Evolutionary conservation across 2,113 vertebrate species (phyloP), one percentile per base, ranked within the genome.

Genomic region (Laticauda colubrina): DNA sequence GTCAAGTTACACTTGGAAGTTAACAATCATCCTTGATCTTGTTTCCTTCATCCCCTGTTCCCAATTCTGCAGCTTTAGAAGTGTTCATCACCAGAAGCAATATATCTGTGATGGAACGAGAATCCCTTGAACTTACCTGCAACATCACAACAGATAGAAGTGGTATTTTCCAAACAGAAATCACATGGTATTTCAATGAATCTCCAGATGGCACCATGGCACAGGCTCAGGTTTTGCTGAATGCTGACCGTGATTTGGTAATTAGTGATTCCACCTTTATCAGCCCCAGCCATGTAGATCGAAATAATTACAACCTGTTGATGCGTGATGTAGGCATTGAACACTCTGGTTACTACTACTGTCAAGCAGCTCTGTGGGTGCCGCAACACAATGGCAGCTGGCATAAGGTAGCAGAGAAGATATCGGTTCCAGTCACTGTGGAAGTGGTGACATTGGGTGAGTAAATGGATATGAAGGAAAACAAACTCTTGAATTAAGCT

Each of bases 321-420:
- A 95, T 98, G 12, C 98, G 96, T 34, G 97, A 98, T 3, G 96
- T 96, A 48, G 95, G 96, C 88, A 95, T 96, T 89, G 97, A 97
- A 90, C 97, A 98, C 75, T 95, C 97, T 0, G 98, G 98, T 89
- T 97, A 98, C 89, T 98, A 98, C 92, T 97, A 96, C 90, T 98
- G 98, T 95, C 96, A 97, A 57, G 98, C 97, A 95, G 96, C 96
- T 0, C 94, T 98, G 90, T 98, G 98, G 98, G 96, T 95, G 4
- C 97, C 97, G 0, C 96, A 97, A 85, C 95, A 97, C 94, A 98
- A 98, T 0, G 95, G 97, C 61, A 98, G 95, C 92, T 98, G 98
- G 98, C 94, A 98, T 45, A 98, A 97, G 85, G 97, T 97, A 94
- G 98, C 97, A 6, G 97, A 98, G 90, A 96, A 95, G 51, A 95